phyloP scores from a whole-genome alignment of 1,140 invertebrate genomes.

The Doryteuthis pealeii region DNA sequence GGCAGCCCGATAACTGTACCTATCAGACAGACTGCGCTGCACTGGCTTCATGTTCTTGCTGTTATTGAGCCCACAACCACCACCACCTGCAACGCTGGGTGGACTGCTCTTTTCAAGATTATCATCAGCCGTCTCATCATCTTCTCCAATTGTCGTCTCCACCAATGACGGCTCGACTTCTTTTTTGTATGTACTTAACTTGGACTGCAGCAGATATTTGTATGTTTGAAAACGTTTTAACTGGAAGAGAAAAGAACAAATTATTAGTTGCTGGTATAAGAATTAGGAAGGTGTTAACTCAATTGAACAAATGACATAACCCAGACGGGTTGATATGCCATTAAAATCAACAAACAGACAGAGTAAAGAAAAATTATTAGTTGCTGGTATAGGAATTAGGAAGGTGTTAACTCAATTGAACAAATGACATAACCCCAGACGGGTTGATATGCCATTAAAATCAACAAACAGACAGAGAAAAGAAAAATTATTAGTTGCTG shows the following conservation, averaged over 20 bases:
- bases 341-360: too few relatives aligned
- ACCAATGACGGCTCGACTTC: slow-evolving; percentile 68
- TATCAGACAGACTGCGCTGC: slow-evolving; percentile 67
- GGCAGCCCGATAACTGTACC: slow-evolving; percentile 75
- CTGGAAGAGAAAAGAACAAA: slow-evolving; percentile 64
- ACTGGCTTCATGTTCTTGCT: slow-evolving; percentile 48
- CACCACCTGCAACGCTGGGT: slow-evolving; percentile 36
- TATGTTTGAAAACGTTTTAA: slow-evolving; percentile 86
- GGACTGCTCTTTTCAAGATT: slow-evolving; percentile 12
- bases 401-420: too few relatives aligned
- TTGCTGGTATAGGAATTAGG: too few relatives aligned
- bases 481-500: too few relatives aligned
- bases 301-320: slow-evolving; percentile 12
- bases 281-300: too few relatives aligned
- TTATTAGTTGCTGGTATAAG: too few relatives aligned
- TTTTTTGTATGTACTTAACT: slow-evolving; percentile 66
- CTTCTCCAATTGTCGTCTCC: slow-evolving; percentile 76
- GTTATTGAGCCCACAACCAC: slow-evolving; percentile 43
- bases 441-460: too few relatives aligned
- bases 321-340: too few relatives aligned
- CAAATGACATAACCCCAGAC: too few relatives aligned
- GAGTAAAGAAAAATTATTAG: neutral
- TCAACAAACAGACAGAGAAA: too few relatives aligned
- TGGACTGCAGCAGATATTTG: slow-evolving; percentile 75
- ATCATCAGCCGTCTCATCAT: slow-evolving; percentile 64